These are phyloP conservation scores for Zaprionus lachaisei DNA, from an alignment of 1,140 invertebrate genomes.

Conservation along the genomic window DNA sequence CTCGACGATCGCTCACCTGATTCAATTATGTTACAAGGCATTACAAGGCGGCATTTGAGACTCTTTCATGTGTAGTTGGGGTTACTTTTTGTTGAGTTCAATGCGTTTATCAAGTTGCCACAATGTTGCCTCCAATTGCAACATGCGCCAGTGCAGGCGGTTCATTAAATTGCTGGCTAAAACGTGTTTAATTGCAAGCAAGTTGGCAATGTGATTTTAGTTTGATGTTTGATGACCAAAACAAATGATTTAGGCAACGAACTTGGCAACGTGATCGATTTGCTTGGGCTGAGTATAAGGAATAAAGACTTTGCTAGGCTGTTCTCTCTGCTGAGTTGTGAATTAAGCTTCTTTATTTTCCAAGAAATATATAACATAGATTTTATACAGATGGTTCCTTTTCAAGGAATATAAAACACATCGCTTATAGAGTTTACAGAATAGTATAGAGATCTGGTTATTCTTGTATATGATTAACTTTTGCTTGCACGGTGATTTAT, in stretches of 20 bases:
- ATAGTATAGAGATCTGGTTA: too few species aligned
- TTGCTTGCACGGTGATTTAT: too few species aligned
- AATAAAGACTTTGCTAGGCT: neutral
- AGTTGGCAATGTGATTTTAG: constrained; percentile 44
- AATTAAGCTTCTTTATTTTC: too few species aligned
- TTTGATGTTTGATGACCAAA: constrained; percentile 43
- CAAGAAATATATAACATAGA: too few species aligned
- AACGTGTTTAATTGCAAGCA: constrained; percentile 64
- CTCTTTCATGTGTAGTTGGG: constrained; percentile 27
- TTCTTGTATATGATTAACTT: too few species aligned
- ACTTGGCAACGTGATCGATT: constrained; percentile 38
- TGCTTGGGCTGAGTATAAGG: neutral
- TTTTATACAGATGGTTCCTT: too few species aligned
- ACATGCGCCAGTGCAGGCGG: constrained; percentile 64
- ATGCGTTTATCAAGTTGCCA: constrained; percentile 67
- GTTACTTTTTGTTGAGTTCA: constrained; percentile 51
- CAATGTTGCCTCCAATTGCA: constrained; percentile 26
- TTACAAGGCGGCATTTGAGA: constrained; percentile 39
- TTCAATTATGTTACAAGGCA: constrained; percentile 47
- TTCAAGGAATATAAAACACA: too few species aligned
- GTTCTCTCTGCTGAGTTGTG: too few species aligned
- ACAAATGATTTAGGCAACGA: constrained; percentile 79
- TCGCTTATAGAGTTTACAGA: too few species aligned
- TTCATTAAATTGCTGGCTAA: constrained; percentile 58
- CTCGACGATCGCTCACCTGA: constrained; percentile 19